These are phyloP conservation scores for Sinelater perroti DNA, from an alignment of 2,888 invertebrate genomes.

Conservation along the genomic window DNA sequence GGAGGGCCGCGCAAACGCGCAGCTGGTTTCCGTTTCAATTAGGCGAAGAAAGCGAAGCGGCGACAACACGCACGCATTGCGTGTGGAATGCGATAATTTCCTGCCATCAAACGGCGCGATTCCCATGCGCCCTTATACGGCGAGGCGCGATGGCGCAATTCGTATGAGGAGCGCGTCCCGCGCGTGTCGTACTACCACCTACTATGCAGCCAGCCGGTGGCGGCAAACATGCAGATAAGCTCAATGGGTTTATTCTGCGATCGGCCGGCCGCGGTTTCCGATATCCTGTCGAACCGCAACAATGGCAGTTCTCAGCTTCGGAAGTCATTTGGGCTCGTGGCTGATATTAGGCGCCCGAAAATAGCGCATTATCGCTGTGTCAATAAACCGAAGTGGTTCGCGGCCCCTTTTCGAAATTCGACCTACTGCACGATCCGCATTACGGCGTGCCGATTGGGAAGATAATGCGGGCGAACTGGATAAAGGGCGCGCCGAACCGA, in stretches of 20 bases:
- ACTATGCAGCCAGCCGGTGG: slow-evolving; percentile 14
- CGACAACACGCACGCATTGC: slow-evolving; percentile 17
- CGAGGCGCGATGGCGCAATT: slow-evolving; percentile 1
- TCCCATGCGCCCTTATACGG: slow-evolving; percentile 15
- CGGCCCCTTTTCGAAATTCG: too few species aligned
- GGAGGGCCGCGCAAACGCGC: not conserved
- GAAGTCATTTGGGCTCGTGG: not conserved
- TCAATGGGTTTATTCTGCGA: slow-evolving; percentile 8
- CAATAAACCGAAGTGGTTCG: not conserved
- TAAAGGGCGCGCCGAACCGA: too few species aligned
- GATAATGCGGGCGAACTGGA: too few species aligned
- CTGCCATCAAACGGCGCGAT: slow-evolving; percentile 18
- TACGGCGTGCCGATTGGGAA: too few species aligned
- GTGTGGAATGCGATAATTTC: slow-evolving; percentile 26
- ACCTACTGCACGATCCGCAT: too few species aligned
- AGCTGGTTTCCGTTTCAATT: slow-evolving; percentile 6
- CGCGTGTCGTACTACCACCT: slow-evolving; percentile 13
- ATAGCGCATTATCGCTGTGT: not conserved
- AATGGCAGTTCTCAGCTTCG: slow-evolving; percentile 8
- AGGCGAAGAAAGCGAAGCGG: slow-evolving; percentile 11
- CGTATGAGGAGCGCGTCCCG: slow-evolving; percentile 18
- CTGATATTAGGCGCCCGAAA: not conserved
- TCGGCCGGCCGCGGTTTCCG: not conserved
- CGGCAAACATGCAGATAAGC: slow-evolving; percentile 16
- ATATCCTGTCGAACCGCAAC: slow-evolving; percentile 11